Evolutionary conservation across 1,140 invertebrate genomes (phyloP).

Genomic region (Doryteuthis pealeii): DNA sequence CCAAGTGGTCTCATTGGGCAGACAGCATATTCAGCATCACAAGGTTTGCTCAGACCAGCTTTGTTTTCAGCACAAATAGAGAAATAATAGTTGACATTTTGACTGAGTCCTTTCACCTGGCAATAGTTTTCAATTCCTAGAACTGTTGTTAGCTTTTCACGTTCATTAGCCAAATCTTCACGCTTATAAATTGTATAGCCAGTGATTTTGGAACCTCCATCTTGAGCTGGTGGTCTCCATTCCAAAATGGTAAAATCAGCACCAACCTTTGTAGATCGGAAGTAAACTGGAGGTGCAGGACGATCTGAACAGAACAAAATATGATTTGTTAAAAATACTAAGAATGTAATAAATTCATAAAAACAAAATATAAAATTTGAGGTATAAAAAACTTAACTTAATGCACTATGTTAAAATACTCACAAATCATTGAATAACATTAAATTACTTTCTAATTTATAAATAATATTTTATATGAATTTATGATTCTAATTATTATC

Average conservation of each 20-base stretch:
- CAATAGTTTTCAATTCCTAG: constrained; percentile 60
- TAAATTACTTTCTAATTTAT: too few relatives aligned
- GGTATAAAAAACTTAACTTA: too few relatives aligned
- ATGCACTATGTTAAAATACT: too few relatives aligned
- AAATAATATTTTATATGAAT: too few relatives aligned
- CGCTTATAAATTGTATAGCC: constrained; percentile 54
- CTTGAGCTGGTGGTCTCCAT: constrained; percentile 85
- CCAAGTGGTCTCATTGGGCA: constrained; percentile 71
- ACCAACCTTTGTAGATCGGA: constrained; percentile 88
- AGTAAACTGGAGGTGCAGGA: constrained; percentile 78
- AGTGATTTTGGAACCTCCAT: constrained; percentile 86
- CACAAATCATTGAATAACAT: too few relatives aligned
- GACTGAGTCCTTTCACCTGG: constrained; percentile 89
- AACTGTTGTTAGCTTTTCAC: constrained; percentile 37
- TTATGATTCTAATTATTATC: too few relatives aligned
- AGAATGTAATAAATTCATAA: too few relatives aligned
- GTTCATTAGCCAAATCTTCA: constrained; percentile 34
- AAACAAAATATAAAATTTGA: too few relatives aligned
- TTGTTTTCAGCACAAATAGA: constrained; percentile 96
- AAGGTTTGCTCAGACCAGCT: constrained; percentile 85
- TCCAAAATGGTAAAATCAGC: constrained; percentile 91
- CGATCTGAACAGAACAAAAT: constrained; percentile 76
- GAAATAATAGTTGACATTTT: constrained; percentile 90
- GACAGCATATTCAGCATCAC: constrained; percentile 85
- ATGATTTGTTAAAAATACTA: constrained; percentile 35